phyloP scores from a whole-genome alignment of 2,888 invertebrate genomes.

The Troides oblongomaculatus region DNA sequence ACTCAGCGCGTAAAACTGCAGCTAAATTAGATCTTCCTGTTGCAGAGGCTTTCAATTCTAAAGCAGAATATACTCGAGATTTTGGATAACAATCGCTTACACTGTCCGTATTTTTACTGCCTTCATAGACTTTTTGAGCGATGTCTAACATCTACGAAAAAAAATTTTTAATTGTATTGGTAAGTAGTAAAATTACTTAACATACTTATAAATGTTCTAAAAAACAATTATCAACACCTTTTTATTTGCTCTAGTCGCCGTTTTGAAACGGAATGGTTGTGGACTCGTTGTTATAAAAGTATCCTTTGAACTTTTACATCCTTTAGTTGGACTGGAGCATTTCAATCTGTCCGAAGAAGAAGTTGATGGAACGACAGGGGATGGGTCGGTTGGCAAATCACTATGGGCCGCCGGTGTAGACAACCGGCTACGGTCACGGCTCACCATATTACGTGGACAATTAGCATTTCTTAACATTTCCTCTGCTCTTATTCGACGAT shows the following conservation, averaged over 20 bases:
- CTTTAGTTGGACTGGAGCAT: conserved; percentile 57
- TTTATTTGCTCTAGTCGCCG: conserved; percentile 71
- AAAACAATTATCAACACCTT: conserved; percentile 48
- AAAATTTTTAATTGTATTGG: neutral
- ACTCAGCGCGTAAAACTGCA: conserved; percentile 82
- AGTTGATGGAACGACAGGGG: conserved; percentile 58
- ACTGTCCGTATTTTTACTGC: conserved; percentile 58
- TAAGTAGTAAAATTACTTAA: too few relatives aligned
- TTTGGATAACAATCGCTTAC: conserved; percentile 48
- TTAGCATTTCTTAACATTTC: conserved; percentile 84
- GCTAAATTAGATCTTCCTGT: conserved; percentile 82
- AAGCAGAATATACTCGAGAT: conserved; percentile 69
- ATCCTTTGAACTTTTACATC: conserved; percentile 53
- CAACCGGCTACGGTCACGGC: conserved; percentile 77
- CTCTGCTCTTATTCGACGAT: conserved; percentile 84
- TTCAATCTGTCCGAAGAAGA: conserved; percentile 58
- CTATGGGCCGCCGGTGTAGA: conserved; percentile 74
- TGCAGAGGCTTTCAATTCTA: conserved; percentile 63
- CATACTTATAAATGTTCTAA: neutral
- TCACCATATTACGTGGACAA: conserved; percentile 84
- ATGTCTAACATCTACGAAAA: conserved; percentile 62
- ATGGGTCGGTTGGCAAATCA: conserved; percentile 70
- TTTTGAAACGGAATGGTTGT: conserved; percentile 75
- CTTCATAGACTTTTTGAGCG: conserved; percentile 62
- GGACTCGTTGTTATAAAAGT: conserved; percentile 78